A percentile compares a stretch with the other conserved stretches of the same genome.
phyloP scores from a whole-genome alignment of 2,888 invertebrate species.

The Petrolisthes manimaculis region DNA sequence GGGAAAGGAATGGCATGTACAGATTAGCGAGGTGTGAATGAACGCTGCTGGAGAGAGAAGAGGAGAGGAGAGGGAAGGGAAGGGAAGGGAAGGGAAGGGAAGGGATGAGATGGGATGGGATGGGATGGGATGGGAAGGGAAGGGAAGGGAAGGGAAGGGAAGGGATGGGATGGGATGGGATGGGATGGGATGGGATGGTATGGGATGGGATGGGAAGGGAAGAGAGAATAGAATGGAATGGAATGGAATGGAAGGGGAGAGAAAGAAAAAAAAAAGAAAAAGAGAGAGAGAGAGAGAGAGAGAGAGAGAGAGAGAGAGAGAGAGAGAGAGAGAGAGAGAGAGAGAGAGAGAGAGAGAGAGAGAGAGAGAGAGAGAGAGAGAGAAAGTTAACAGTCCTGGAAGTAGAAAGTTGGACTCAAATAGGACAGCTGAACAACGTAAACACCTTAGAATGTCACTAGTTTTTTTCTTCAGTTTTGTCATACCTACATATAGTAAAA shows the following conservation, averaged over 20 bases:
- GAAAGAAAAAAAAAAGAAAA: neutral
- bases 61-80: too few relatives aligned
- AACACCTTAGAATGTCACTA: neutral
- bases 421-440: neutral
- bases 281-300: neutral
- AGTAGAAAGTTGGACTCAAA: neutral
- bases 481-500: too few relatives aligned
- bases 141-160: neutral
- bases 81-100: too few relatives aligned
- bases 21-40: too few relatives aligned
- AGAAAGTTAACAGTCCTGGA: neutral
- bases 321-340: neutral
- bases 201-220: neutral
- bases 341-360: neutral
- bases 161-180: neutral
- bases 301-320: neutral
- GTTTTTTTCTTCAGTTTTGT: too few relatives aligned
- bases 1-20: too few relatives aligned
- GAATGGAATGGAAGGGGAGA: neutral
- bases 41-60: too few relatives aligned
- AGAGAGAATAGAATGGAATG: neutral
- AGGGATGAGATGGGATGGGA: neutral
- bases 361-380: neutral
- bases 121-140: neutral
- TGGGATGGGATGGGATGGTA: neutral